These are phyloP conservation scores for Xiphophorus maculatus DNA, from an alignment of 2,113 vertebrate genomes.

Conservation along the genomic window DNA sequence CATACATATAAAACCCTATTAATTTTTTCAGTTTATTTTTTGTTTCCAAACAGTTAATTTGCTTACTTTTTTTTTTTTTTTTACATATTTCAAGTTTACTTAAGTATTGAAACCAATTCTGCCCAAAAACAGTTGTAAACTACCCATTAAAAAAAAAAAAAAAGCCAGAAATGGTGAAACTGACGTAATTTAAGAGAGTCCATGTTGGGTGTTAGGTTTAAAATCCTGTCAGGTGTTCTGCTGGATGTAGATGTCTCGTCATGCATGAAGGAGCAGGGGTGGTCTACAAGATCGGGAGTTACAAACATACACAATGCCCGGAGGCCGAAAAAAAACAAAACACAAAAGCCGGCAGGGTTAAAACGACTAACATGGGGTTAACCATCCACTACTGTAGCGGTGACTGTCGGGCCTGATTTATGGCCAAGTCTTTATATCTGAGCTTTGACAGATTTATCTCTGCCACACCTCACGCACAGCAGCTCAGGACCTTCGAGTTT, in stretches of 20 bases:
- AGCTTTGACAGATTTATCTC: constrained; percentile 58
- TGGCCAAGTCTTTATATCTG: constrained; percentile 24
- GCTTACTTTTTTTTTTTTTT: too few species aligned
- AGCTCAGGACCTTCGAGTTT: constrained; percentile 27
- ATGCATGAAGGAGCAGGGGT: constrained; percentile 21
- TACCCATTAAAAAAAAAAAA: neutral
- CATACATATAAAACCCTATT: too few species aligned
- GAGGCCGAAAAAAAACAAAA: constrained; percentile 5
- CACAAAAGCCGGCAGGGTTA: neutral
- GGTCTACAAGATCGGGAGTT: constrained; percentile 18
- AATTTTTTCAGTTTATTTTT: too few species aligned
- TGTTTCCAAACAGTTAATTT: too few species aligned
- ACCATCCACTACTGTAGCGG: constrained; percentile 27
- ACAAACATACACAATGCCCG: neutral
- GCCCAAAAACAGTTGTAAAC: too few species aligned
- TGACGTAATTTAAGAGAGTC: too few species aligned
- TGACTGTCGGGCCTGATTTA: constrained; percentile 39
- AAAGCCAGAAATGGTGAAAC: neutral
- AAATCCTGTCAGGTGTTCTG: constrained; percentile 5
- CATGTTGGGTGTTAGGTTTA: constrained; percentile 9
- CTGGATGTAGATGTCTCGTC: constrained; percentile 12
- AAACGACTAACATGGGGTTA: constrained; percentile 25
- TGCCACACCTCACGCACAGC: constrained; percentile 45
- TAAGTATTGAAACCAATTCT: neutral
- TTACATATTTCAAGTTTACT: too few species aligned